Base-by-base conservation (phyloP, 2,888 invertebrate species). In the Drosophila siamana region DNA sequence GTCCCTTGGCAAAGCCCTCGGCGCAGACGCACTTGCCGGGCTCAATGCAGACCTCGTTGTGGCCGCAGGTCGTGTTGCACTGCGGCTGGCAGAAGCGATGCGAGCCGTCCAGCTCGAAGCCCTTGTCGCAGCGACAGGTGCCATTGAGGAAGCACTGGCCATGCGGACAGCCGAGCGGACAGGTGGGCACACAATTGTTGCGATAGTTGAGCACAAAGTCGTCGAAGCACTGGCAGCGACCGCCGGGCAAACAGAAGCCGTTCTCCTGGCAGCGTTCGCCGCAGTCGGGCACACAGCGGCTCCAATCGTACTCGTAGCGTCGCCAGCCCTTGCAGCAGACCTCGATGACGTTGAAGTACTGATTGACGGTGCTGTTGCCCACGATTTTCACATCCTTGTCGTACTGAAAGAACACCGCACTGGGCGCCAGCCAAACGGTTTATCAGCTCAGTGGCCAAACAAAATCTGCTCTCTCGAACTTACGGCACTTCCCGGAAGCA, bases 241-340 rank as follows among this genome's bases (percentile, higher is more conserved):
- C 90, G 0, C 91, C 91, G 0, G 92, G 92, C 13, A 92, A 6
- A 64, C 94, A 94, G 41, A 92, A 92, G 0, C 93, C 94, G 70
- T 94, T 93, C 22, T 92, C 79, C 56, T 60, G 83, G 50, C 91
- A 91, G 6, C 78, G 76, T 0, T 86, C 81, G 0, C 80, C 78
- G 65, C 94, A 94, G 28, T 91, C 86, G 2, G 93, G 93, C 7
- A 89, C 88, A 80, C 93, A 93, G 41, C 79, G 92, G 22, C 92
- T 93, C 90, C 89, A 93, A 89, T 94, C 94, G 91, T 95, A 94
- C n/a, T 93, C 92, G 86, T 95, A 94, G 2, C 94, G 93, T 57
- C 93, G 92, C 92, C 94, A 96, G 28, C 96, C 96, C 2, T 94
- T 93, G 88, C 96, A 96, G 88, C 96, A 96, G 13, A 94, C 93